Evolutionary conservation across 2,113 vertebrate species (phyloP), one percentile per base, ranked within the genome.

Genomic region (Oxyura jamaicensis): DNA sequence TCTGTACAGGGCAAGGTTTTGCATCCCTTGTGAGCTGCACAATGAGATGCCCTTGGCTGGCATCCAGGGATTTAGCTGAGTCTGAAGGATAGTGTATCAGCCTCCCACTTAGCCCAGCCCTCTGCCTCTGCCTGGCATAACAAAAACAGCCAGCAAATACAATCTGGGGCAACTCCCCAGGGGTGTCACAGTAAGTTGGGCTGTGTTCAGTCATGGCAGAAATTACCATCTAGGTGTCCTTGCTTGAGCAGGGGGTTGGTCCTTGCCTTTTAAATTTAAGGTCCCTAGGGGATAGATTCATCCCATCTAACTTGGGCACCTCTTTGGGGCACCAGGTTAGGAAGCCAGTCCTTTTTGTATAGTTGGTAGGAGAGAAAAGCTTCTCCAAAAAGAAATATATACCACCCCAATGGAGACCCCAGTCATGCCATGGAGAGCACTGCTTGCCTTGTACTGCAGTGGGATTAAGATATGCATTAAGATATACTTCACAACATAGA

Each of bases 341-440:
- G 73, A 84, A 87, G 58, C 21, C 63, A 71, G 26, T 56, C 35
- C 14, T 74, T 16, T 10, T n/a, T 20, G 58, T 13, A 18, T 5
- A 29, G 13, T 3, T 2, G 0, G 5, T 10, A 13, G 25, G 10
- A 65, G 26, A 44, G 33, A 58, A 71, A 88, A 53, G 3, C 3
- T 5, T 46, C 46, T 35, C 50, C 46, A n/a, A 62, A 76, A 88
- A 36, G 3, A 8, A 18, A 7, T 1, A 7, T 33, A 4, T 35
- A 13, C 8, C 18, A 52, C 28, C 4, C 0, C 1, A 23, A 33
- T 11, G 18, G 28, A 80, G 19, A 62, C 2, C 6, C 8, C 10
- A n/a, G 52, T 31, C 26, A 25, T 0, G 2, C 6, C 26, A 28
- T 0, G 2, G 33, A 39, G 15, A 17, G 46, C 16, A 15, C 68